These are phyloP conservation scores for Ctena decussata DNA, from an alignment of 2,888 invertebrate species.

Conservation along the genomic window DNA sequence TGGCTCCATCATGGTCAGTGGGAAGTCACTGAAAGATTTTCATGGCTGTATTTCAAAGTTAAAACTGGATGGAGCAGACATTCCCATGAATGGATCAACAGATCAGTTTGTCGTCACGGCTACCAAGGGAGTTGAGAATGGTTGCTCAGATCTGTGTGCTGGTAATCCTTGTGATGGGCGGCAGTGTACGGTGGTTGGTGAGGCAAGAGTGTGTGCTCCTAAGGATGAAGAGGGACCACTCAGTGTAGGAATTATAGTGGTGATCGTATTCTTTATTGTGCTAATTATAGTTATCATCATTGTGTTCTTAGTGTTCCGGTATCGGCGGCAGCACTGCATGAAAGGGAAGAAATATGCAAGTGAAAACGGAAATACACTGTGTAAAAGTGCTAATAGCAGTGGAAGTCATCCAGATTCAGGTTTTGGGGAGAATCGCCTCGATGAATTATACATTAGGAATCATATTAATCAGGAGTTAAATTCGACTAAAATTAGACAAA, in stretches of 20 bases:
- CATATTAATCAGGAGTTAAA: conserved; percentile 95
- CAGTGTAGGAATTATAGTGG: conserved; percentile 96
- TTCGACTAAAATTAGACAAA: conserved; percentile 89
- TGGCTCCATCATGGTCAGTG: conserved; percentile 53
- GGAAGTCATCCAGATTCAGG: conserved; percentile 80
- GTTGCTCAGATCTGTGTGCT: conserved; percentile 75
- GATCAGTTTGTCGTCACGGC: conserved; percentile 81
- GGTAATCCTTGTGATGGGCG: conserved; percentile 69
- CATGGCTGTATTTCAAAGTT: conserved; percentile 97
- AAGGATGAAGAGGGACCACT: conserved; percentile 94
- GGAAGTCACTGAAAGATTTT: conserved; percentile 88
- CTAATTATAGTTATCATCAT: conserved; percentile 81
- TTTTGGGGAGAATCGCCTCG: conserved; percentile 73
- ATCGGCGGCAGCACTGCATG: conserved; percentile 90
- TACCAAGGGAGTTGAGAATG: conserved; percentile 68
- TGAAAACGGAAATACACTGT: conserved; percentile 88
- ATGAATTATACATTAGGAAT: conserved; percentile 88
- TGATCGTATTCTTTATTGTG: conserved; percentile 97
- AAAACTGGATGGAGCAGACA: conserved; percentile 95
- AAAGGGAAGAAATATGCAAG: conserved; percentile 65
- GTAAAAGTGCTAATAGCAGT: conserved; percentile 68
- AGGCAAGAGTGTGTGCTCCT: conserved; percentile 66
- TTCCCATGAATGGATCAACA: conserved; percentile 96
- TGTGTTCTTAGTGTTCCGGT: conserved; percentile 94
- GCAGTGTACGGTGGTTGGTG: conserved; percentile 71